phyloP scores from a whole-genome alignment of 2,113 vertebrate species.

The Ameiurus melas region DNA sequence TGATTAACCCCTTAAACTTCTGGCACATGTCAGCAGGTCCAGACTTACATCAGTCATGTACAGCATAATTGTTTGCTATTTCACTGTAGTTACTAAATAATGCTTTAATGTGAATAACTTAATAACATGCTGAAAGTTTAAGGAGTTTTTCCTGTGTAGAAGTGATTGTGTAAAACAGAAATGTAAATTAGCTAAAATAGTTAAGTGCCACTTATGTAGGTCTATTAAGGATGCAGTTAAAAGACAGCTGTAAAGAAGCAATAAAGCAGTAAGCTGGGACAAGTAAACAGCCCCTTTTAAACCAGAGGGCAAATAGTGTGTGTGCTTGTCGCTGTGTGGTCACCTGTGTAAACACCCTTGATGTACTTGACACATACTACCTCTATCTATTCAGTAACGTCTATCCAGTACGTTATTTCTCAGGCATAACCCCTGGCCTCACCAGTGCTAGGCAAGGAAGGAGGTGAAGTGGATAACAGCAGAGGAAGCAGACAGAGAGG shows the following conservation, averaged over 20 bases:
- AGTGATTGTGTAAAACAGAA: neutral
- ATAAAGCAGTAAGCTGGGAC: conserved; percentile 7
- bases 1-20: neutral
- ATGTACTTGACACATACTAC: conserved; percentile 22
- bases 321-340: conserved; percentile 28
- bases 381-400: conserved; percentile 1
- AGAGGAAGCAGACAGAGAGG: conserved; percentile 11
- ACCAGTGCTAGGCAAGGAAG: conserved; percentile 16
- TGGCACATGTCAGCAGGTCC: neutral
- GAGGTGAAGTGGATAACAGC: conserved; percentile 1
- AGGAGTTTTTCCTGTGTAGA: neutral
- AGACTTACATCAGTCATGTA: neutral
- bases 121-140: neutral
- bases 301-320: conserved; percentile 19
- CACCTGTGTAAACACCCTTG: conserved; percentile 49
- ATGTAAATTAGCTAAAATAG: neutral
- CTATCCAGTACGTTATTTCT: neutral
- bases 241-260: conserved; percentile 6
- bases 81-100: neutral
- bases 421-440: neutral
- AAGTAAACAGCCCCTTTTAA: conserved; percentile 23
- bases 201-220: neutral
- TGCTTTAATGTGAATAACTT: neutral
- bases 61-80: neutral
- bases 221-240: conserved; percentile 11